Evolutionary conservation across 2,888 invertebrate genomes (phyloP).

Genomic region (Eristalis arbustorum): DNA sequence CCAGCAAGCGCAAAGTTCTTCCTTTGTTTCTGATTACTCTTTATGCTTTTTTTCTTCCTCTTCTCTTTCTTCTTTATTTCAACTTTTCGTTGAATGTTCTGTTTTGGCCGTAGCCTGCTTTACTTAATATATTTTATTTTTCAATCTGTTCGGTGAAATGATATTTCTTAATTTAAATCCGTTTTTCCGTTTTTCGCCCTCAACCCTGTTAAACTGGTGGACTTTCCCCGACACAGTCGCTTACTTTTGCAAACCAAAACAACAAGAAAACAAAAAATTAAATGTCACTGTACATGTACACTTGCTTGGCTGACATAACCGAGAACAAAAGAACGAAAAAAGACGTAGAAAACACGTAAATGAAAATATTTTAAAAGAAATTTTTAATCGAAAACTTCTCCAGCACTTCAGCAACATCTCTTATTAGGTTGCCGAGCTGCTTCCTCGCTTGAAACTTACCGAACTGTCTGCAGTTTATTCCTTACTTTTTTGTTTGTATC

Average conservation of each 20-base stretch:
- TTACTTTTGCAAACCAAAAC: background rate
- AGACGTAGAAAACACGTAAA: background rate
- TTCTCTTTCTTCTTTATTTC: constrained; percentile 7
- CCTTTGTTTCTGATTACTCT: constrained; percentile 23
- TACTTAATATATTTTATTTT: constrained; percentile 4
- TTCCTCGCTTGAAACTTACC: constrained; percentile 22
- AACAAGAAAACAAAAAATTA: background rate
- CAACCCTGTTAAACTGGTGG: constrained; percentile 36
- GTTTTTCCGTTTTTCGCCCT: background rate
- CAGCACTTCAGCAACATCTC: background rate
- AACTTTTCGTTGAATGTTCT: constrained; percentile 59
- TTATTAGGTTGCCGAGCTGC: background rate
- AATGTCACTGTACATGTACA: background rate
- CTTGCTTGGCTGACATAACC: background rate
- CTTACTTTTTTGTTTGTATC: background rate
- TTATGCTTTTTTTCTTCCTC: constrained; percentile 1
- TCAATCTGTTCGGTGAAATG: constrained; percentile 8
- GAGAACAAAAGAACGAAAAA: background rate
- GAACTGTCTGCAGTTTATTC: background rate
- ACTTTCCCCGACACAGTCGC: background rate
- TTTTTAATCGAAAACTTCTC: constrained; percentile 7
- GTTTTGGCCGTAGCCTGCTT: constrained; percentile 26
- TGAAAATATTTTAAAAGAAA: background rate
- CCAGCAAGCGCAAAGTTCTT: constrained; percentile 49
- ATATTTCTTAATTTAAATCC: constrained; percentile 44